Base-by-base conservation (phyloP, 2,797 vertebrate genomes). In the Pangasius krempfi region DNA sequence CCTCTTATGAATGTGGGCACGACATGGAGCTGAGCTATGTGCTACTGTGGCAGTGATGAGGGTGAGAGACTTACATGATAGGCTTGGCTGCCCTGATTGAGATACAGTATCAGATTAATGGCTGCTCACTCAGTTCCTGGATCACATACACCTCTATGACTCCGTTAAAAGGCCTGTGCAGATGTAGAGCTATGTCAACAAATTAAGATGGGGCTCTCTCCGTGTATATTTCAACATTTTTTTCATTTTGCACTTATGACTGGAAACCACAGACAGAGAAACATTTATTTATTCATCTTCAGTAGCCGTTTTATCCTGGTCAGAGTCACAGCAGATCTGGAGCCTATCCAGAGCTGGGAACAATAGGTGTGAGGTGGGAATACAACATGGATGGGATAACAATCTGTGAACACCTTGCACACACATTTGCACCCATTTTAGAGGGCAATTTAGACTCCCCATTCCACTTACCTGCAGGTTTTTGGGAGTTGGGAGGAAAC, bases 1-100 rank as follows among this genome's bases (percentile, higher is more conserved):
- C 89, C 90, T 89, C 87, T 91, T 92, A 93, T 89, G 87, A 93
- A 93, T 89, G 90, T 88, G 44, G 78, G 92, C 90, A 92, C 87
- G 93, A 93, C 90, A 91, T 91, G 33, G 66, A 72, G 89, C 90
- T 72, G 66, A 92, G 90, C 76, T 88, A 88, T 91, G 90, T 93
- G 92, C 94, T 93, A 90, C 92, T 72, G 88, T 80, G 91, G 93
- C 90, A 79, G 22, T 47, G n/a, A 76, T 82, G 44, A 76, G 66
- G 40, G 70, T 89, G 78, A 89, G 90, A 66, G 82, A 33, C 60
- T 52, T 87, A 75, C 22, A 25, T 72, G 62, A 47, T 70, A 47
- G 33, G 70, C 75, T 56, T 87, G 89, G 72, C 62, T 86, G 84
- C 52, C 64, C 78, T 87, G 86, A 94, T 92, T 92, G 92, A 93